Evolutionary conservation across 37 sponge, comb jelly and placozoan species (phyloP).

Genomic region (Beroe ovata): DNA sequence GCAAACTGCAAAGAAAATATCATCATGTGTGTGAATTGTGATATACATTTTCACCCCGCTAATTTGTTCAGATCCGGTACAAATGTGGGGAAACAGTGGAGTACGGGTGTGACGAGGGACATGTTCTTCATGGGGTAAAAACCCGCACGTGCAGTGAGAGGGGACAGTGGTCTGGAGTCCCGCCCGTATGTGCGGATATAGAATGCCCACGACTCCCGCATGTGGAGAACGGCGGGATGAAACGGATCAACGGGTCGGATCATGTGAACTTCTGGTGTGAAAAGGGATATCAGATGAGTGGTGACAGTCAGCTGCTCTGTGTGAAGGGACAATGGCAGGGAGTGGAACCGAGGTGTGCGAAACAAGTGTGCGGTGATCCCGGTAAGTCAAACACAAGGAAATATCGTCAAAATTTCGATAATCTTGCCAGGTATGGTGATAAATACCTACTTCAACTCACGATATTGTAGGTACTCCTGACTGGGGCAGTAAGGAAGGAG

Average conservation of each 20-base stretch:
- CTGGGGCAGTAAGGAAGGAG: conserved; percentile 1
- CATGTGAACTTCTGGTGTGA: conserved; percentile 20
- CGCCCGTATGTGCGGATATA: conserved; percentile 27
- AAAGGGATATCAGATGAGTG: conserved; percentile 32
- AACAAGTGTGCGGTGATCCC: conserved; percentile 46
- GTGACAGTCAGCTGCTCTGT: conserved; percentile 8
- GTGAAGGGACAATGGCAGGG: conserved; percentile 64
- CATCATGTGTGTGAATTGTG: too few relatives aligned
- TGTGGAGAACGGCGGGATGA: conserved; percentile 14
- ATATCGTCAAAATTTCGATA: too few relatives aligned
- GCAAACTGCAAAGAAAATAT: too few relatives aligned
- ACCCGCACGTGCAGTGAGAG: background rate
- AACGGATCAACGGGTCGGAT: background rate
- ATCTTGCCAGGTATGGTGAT: too few relatives aligned
- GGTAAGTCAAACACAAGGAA: too few relatives aligned
- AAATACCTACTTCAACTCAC: too few relatives aligned
- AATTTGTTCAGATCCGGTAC: conserved; percentile 11
- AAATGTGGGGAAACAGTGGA: conserved; percentile 29
- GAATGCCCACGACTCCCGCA: background rate
- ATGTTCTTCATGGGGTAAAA: background rate
- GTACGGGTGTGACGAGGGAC: conserved; percentile 55
- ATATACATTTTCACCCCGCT: too few relatives aligned
- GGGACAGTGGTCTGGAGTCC: conserved; percentile 2
- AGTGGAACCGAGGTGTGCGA: background rate
- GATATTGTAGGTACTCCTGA: conserved; percentile 14